A percentile compares a stretch with the other conserved stretches of the same genome.
Conservation (phyloP, 2,113 vertebrate species). For the Prionailurus viverrinus region DNA sequence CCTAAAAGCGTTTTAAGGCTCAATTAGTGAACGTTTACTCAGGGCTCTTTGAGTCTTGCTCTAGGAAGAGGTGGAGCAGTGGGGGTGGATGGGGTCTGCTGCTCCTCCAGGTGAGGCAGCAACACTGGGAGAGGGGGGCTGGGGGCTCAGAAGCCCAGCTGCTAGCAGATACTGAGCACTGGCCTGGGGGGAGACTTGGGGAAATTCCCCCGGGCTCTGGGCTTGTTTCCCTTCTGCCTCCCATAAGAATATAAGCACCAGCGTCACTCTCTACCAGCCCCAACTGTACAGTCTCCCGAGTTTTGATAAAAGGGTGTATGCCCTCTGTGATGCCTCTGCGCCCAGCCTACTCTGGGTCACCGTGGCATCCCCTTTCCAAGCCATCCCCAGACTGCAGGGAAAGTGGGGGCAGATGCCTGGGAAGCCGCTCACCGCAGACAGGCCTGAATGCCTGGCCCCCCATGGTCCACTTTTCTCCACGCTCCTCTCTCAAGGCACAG, state of each 20-base stretch:
- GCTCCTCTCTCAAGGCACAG: not conserved
- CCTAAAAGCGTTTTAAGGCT: not conserved
- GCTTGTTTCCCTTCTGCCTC: not conserved
- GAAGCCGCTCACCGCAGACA: not conserved
- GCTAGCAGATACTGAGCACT: not conserved
- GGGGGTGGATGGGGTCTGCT: too few species aligned
- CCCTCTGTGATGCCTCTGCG: not conserved
- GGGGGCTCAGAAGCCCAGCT: not conserved
- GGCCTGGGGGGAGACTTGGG: not conserved
- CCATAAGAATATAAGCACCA: rapidly evolving
- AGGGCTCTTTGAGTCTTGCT: not conserved
- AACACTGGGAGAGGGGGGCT: rapidly evolving
- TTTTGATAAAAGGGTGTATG: not conserved
- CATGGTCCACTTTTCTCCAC: not conserved
- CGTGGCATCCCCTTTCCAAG: not conserved
- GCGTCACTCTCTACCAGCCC: not conserved
- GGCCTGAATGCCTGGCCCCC: not conserved
- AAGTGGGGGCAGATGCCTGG: not conserved
- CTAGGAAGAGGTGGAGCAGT: not conserved
- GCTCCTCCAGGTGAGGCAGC: too few species aligned
- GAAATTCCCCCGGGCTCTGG: not conserved
- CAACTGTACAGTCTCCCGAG: not conserved
- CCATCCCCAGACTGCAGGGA: too few species aligned
- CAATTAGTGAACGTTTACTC: rapidly evolving
- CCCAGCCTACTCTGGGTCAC: not conserved